Conservation (phyloP, 2,113 vertebrate genomes). For the rabbit (Oryctolagus cuniculus) region DNA sequence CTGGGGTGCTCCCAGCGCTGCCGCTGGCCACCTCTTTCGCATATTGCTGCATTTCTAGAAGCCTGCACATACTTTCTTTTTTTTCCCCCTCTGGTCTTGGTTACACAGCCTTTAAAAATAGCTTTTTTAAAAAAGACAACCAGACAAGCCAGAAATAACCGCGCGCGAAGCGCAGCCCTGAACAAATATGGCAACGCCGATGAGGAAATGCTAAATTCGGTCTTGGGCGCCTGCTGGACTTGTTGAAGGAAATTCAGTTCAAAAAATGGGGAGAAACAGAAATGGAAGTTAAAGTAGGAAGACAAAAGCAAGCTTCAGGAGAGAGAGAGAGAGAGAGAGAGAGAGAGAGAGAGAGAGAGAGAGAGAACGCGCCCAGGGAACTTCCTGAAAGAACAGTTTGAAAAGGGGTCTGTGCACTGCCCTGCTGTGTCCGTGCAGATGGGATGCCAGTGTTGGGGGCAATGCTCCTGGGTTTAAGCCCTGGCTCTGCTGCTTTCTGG, state of each 20-base stretch:
- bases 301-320: slow-evolving; percentile 40
- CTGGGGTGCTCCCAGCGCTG: neutral
- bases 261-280: slow-evolving; percentile 55
- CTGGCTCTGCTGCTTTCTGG: neutral
- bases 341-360: no score
- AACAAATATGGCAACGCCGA: slow-evolving; percentile 74
- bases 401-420: neutral
- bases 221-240: slow-evolving; percentile 10
- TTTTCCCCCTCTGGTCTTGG: slow-evolving; percentile 46
- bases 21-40: neutral
- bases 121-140: slow-evolving; percentile 74
- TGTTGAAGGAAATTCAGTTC: slow-evolving; percentile 21
- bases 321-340: neutral
- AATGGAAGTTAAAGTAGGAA: slow-evolving; percentile 49
- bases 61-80: slow-evolving; percentile 41
- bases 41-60: slow-evolving; percentile 40
- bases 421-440: no score
- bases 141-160: slow-evolving; percentile 81
- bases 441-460: rapidly evolving
- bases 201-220: slow-evolving; percentile 76
- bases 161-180: slow-evolving; percentile 63
- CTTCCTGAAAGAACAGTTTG: neutral
- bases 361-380: neutral
- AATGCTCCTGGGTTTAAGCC: neutral
- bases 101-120: slow-evolving; percentile 80